Percentiles rank a stretch among this genome's conserved stretches.
phyloP scores from a whole-genome alignment of 2,113 vertebrate species.

The Orientallactaga bullata region DNA sequence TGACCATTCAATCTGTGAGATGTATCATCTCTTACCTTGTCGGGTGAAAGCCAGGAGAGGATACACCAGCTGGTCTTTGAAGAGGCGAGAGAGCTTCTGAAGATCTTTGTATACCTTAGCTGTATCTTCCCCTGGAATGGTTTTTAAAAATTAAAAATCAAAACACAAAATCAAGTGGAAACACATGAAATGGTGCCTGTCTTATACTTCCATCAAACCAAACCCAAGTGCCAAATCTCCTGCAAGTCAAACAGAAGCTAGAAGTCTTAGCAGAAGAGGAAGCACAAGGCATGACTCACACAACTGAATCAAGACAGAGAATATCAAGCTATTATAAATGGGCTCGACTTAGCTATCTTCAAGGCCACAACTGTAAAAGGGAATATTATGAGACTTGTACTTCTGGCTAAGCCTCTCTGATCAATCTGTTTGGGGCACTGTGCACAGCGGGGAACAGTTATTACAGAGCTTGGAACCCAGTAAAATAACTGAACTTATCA shows the following conservation, averaged over 20 bases:
- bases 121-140: conserved; percentile 87
- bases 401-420: background rate
- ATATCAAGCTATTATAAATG: background rate
- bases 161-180: conserved; percentile 61
- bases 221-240: background rate
- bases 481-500: background rate
- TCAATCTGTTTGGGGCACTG: background rate
- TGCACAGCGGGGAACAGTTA: no score
- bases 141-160: conserved; percentile 65
- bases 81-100: conserved; percentile 93
- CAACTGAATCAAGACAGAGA: background rate
- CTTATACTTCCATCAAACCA: conserved; percentile 32
- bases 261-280: background rate
- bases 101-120: conserved; percentile 91
- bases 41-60: conserved; percentile 94
- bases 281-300: background rate
- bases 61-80: conserved; percentile 97
- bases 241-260: background rate
- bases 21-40: conserved; percentile 89
- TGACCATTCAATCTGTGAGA: background rate
- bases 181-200: conserved; percentile 34
- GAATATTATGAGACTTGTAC: fast-evolving
- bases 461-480: no score
- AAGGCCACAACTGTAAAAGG: background rate
- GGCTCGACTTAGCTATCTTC: background rate